Evolutionary conservation across 2,113 vertebrate species (phyloP).

Genomic region (Fulica atra): DNA sequence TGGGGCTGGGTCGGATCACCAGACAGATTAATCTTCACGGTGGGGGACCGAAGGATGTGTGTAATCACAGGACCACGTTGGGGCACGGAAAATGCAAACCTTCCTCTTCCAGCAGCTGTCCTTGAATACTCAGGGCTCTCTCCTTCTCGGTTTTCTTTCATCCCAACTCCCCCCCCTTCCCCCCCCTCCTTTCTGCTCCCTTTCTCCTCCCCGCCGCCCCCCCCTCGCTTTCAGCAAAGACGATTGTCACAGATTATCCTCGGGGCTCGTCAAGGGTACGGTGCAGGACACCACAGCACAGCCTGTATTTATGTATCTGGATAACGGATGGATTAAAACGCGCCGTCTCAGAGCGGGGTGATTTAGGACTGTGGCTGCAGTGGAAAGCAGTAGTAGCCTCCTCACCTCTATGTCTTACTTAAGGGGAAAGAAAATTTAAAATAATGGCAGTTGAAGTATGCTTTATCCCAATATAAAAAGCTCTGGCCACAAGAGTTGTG

Average conservation of each 20-base stretch:
- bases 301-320: background rate
- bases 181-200: background rate
- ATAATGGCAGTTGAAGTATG: background rate
- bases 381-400: background rate
- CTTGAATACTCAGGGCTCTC: background rate
- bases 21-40: conserved; percentile 1
- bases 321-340: background rate
- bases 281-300: background rate
- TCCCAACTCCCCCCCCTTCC: too few relatives aligned
- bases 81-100: background rate
- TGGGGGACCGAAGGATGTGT: background rate
- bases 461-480: background rate
- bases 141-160: background rate
- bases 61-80: background rate
- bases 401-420: background rate
- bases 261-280: background rate
- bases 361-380: background rate
- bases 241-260: conserved; percentile 26
- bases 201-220: background rate
- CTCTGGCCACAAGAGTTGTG: background rate
- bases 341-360: background rate
- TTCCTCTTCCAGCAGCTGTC: conserved; percentile 10
- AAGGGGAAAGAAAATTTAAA: background rate
- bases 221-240: background rate
- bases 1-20: conserved; percentile 23